Base-by-base conservation (phyloP, 2,797 vertebrate species). In the Poeciliopsis turneri region DNA sequence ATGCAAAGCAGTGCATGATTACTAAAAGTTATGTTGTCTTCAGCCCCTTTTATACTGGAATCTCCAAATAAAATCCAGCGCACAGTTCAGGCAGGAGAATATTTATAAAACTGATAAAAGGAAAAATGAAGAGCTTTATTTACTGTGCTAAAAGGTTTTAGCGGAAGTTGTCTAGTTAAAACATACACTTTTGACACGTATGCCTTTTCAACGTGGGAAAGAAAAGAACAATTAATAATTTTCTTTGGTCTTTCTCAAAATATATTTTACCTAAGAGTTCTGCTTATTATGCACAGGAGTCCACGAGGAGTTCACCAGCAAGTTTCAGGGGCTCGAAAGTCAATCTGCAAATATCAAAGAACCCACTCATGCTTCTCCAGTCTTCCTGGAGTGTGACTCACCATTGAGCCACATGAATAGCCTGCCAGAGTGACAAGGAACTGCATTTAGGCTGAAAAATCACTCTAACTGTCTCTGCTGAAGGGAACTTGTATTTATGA, bases 341-440 rank as follows among this genome's bases (percentile, higher is more conserved):
- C 81, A 78, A 77, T 73, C 75, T 75, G 81, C 77, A 84, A 84
- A 86, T 82, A 89, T 89, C 79, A 87, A 79, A 90, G 78, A 87
- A 78, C 84, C 84, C 85, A 89, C 79, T 86, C 87, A 81, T 80
- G 77, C 84, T 81, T 89, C 86, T 88, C 82, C 77, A 84, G 87
- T 86, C 78, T 75, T 90, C 76, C 64, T 75, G 69, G 20, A 73
- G 78, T 36, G 78, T 92, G 92, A 93, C 86, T 94, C 93, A 94
- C 70, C 85, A 75, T 45, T 69, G 11, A 59, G 39, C 69, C 72
- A 64, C 25, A 28, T 78, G 88, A 89, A 89, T 57, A 81, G 45
- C 68, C 84, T 81, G 82, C 77, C 78, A 78, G 15, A n/a, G 79
- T 83, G 68, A 81, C 75, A 82, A 45, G 45, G 83, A 84, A 64